Evolutionary conservation across 2,797 vertebrate species (phyloP).

Genomic region (Scleropages formosus): DNA sequence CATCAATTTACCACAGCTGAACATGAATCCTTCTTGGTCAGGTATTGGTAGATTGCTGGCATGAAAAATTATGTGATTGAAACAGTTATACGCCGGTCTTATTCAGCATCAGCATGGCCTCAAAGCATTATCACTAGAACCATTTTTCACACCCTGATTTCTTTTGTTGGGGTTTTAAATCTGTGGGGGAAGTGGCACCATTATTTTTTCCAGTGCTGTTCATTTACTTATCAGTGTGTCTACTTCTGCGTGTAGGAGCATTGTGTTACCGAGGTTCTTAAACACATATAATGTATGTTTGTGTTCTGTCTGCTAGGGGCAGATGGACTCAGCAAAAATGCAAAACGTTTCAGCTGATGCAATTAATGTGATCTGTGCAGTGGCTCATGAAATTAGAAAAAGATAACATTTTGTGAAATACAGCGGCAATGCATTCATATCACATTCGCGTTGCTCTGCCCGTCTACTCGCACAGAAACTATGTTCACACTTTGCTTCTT

Average conservation of each 20-base stretch:
- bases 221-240: conserved; percentile 12
- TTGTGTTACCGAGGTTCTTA: conserved; percentile 18
- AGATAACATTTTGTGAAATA: not conserved
- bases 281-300: conserved; percentile 2
- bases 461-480: too few species aligned
- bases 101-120: not conserved
- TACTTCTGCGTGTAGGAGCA: conserved; percentile 2
- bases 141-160: not conserved
- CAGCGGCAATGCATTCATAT: not conserved
- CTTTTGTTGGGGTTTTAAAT: conserved; percentile 20
- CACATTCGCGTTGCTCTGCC: not conserved
- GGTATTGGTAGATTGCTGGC: too few species aligned
- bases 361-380: conserved; percentile 21
- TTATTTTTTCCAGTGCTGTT: conserved; percentile 13
- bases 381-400: conserved; percentile 23
- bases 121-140: not conserved
- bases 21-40: too few species aligned
- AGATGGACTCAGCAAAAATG: conserved; percentile 5
- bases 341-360: not conserved
- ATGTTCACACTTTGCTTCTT: not conserved
- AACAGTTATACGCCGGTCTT: too few species aligned
- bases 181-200: conserved; percentile 6
- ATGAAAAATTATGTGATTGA: too few species aligned
- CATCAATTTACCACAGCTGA: too few species aligned
- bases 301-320: not conserved